Base-by-base conservation (phyloP, 2,113 vertebrate species). In the Cyprinodon variegatus region DNA sequence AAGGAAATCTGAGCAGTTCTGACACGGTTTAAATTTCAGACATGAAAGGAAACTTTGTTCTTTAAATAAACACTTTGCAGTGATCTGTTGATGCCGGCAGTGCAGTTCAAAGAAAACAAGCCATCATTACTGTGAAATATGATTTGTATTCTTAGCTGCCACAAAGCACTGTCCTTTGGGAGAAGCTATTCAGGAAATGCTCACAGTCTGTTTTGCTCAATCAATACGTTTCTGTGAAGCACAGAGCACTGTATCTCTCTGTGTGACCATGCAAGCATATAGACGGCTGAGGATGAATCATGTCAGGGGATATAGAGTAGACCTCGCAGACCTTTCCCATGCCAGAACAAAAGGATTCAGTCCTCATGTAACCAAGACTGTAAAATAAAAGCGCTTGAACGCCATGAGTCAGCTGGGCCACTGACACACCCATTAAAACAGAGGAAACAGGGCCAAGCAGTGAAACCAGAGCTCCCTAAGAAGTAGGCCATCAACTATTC, bases 401-500 rank as follows among this genome's bases (percentile, higher is more conserved):
- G 74, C 75, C 46, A 84, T 90, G 76, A 85, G 83, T 91, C 81
- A 86, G 81, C 72, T 4, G 57, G 70, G 70, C 39, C 67, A 13
- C 29, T n/a, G 82, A 79, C 86, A 89, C 90, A 77, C 89, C 86
- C 83, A 72, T 65, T 75, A 78, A 40, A 63, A 83, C 73, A 73
- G 37, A 81, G 78, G 45, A 66, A 68, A 70, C 70, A 29, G 63
- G 67, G 79, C 66, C 22, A 13, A 76, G 65, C 60, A 2, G 41
- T 37, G 93, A 83, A 92, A 95, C 81, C 61, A 46, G 84, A 88
- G 88, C 88, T 36, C 63, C 66, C 76, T n/a, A 71, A 50, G 83
- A 91, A 94, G 83, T 86, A 93, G 92, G 91, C 12, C 91, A 92
- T 91, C 77, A 88, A 90, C 81, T 90, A 89, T 93, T 92, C 65